Evolutionary conservation across 2,113 vertebrate species (phyloP), one percentile per base, ranked within the genome.

Genomic region (Oenanthe oenanthe): DNA sequence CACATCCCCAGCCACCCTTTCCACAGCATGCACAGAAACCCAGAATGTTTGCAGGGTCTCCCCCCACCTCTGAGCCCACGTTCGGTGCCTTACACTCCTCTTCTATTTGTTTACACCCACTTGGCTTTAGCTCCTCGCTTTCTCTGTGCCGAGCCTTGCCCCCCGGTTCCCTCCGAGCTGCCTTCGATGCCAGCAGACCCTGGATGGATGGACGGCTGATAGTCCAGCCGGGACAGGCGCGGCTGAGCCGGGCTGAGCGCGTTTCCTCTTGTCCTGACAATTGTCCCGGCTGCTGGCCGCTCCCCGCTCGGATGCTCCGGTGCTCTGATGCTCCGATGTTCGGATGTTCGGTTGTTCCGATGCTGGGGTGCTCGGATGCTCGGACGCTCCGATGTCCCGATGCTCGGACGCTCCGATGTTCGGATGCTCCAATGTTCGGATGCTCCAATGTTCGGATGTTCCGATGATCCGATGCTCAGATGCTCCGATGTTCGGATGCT

Each of bases 1-100:
- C 85, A 15, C 54, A 3, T 12, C 45, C 36, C 62, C 54, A 40
- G 66, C 26, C 73, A 48, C 53, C 43, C 65, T 58, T 78, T 24
- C 5, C 60, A 42, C 53, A 17, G 32, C n/a, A 12, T 0, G 1
- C 61, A 13, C 1, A 7, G 36, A 29, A 56, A 25, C 15, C 12
- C 89, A 42, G 28, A 15, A 36, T 66, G 50, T 82, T 54, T 38
- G 24, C 21, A 47, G 2, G 0, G 21, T 7, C 40, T 56, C 42
- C 45, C 25, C 25, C 45, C 85, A 26, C 8, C 68, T 67, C 43
- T 21, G 63, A 81, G 67, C 73, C 61, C 68, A 4, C 85, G 9
- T 3, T 10, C 3, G 40, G 26, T 24, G 66, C 85, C 88, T 93
- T 24, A 51, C 81, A 66, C 31, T 42, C 82, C 74, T 9, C 60